Conservation (phyloP, 2,797 vertebrate species). For the Nothura maculosa region DNA sequence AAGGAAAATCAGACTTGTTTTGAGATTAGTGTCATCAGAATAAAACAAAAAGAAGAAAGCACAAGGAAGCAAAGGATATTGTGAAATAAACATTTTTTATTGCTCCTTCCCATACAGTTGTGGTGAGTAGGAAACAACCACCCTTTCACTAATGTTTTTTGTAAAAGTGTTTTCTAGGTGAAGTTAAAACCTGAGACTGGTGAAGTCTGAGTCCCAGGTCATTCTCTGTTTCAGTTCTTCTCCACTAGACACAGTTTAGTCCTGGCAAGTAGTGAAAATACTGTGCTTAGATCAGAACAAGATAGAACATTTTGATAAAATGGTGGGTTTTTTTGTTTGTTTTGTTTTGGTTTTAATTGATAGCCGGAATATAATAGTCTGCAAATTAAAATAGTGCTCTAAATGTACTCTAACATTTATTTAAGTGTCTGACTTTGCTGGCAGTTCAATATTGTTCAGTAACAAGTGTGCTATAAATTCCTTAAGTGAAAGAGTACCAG, state of each 20-base stretch:
- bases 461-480: constrained; percentile 32
- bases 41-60: not conserved
- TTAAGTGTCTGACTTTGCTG: constrained; percentile 15
- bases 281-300: not conserved
- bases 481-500: constrained; percentile 1
- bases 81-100: not conserved
- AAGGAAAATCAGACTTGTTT: not conserved
- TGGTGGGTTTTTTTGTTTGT: not conserved
- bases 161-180: not conserved
- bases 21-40: rapidly evolving
- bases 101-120: not conserved
- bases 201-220: not conserved
- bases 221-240: not conserved
- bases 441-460: constrained; percentile 37
- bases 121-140: not conserved
- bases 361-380: not conserved
- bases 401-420: constrained; percentile 23
- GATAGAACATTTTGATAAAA: not conserved
- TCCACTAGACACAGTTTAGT: not conserved
- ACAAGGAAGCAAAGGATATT: not conserved
- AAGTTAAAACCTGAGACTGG: not conserved
- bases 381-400: constrained; percentile 15
- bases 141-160: not conserved
- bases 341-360: not conserved
- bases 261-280: not conserved